Conservation (phyloP, 2,888 invertebrate species). For the Selenia dentaria region DNA sequence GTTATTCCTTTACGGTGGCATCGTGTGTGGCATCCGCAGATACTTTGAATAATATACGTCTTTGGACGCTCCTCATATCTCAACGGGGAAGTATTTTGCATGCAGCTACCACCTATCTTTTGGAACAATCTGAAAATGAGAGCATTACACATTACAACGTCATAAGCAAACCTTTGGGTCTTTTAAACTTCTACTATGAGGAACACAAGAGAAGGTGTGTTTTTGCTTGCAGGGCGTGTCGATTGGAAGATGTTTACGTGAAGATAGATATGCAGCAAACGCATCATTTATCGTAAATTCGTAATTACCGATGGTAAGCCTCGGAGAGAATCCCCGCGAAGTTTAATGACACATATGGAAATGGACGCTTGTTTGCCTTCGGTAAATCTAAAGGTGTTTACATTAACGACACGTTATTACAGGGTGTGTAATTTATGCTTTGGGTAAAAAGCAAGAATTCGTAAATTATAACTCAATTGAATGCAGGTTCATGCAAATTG, state of each 20-base stretch:
- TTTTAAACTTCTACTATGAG: slow-evolving; percentile 32
- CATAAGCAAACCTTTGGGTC: slow-evolving; percentile 20
- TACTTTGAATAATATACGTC: slow-evolving; percentile 72
- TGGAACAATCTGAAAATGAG: slow-evolving; percentile 76
- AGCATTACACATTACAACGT: slow-evolving; percentile 48
- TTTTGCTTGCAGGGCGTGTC: slow-evolving; percentile 13
- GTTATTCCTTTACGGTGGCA: slow-evolving; percentile 45
- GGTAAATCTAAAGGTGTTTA: slow-evolving; percentile 33
- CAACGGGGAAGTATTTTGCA: slow-evolving; percentile 80
- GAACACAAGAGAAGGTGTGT: slow-evolving; percentile 4
- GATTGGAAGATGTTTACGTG: slow-evolving; percentile 32
- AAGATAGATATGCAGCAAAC: slow-evolving; percentile 47
- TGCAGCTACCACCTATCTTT: slow-evolving; percentile 77
- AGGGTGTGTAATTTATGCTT: slow-evolving; percentile 34
- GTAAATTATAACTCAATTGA: slow-evolving; percentile 39
- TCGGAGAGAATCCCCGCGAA: slow-evolving; percentile 56
- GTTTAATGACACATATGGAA: slow-evolving; percentile 64
- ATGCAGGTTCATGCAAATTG: slow-evolving; percentile 31
- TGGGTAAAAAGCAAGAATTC: slow-evolving; percentile 26
- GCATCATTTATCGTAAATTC: slow-evolving; percentile 75
- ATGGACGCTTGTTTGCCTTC: slow-evolving; percentile 41
- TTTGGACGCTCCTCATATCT: slow-evolving; percentile 76
- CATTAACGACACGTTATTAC: slow-evolving; percentile 39
- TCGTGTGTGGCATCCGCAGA: slow-evolving; percentile 76
- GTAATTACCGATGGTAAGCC: slow-evolving; percentile 66